Base-by-base conservation (phyloP, 92 coral and sea anemone species). In the Parazoanthus atlanticus region DNA sequence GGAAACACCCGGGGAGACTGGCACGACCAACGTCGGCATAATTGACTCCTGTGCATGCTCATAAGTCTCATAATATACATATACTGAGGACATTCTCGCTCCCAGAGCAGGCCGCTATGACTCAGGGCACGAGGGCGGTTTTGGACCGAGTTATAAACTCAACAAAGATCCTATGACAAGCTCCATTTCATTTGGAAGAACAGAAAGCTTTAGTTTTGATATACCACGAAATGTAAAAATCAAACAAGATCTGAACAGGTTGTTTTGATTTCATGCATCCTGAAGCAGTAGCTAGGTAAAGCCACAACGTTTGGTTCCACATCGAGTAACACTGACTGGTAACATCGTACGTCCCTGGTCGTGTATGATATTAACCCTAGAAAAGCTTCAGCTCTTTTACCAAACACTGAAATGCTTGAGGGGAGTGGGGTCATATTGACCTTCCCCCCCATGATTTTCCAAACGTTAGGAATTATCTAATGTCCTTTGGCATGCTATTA, bases 41-140 rank as follows among this genome's bases (percentile, higher is more conserved):
- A 80, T 93, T 34, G 88, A 84, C 32, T 89, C 94, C 29, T 93
- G 96, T 79, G 85, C 91, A 80, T 93, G 94, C 80, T 90, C 85
- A 26, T 91, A 79, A 72, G 23, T 61, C 69, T 61, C 69, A 52
- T 61, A 61, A 36, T 36, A 36, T 19, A 61, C 5, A 8, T 46
- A 46, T 8, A 46, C 1, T 61, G 69, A 61, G 28, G 28, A 9
- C 26, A 61, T 0, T 19, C 69, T 21, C 16, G n/a, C n/a, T 21
- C 26, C n/a, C 69, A 21, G 69, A 61, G 8, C 15, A 61, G 6
- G 26, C 26, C 67, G 26, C n/a, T 5, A 2, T 28, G 3, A 52
- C 26, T 21, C 28, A 61, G 69, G 69, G 28, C 9, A 61, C 26
- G 28, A 25, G 26, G 10, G 1, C 8, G 8, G 69, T 19, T 61